Evolutionary conservation across 2,888 invertebrate species (phyloP).

Genomic region (Thyatira batis): DNA sequence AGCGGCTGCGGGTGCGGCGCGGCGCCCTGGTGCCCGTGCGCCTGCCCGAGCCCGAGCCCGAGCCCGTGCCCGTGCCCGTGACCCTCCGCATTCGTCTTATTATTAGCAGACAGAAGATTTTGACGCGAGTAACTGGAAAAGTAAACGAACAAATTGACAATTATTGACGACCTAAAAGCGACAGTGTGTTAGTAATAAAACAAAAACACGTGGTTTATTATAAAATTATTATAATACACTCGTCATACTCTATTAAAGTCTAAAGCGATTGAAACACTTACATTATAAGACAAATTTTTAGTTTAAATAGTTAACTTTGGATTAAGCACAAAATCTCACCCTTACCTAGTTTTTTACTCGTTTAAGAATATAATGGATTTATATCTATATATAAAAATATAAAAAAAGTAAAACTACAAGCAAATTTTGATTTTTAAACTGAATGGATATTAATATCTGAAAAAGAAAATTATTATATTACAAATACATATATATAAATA

Average conservation of each 20-base stretch:
- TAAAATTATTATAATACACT: slow-evolving; percentile 4
- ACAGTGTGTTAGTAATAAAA: background rate
- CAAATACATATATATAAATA: slow-evolving; percentile 25
- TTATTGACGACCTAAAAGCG: background rate
- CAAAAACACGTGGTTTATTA: slow-evolving; percentile 5
- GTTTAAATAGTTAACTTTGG: slow-evolving; percentile 3
- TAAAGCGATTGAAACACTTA: background rate
- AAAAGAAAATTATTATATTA: slow-evolving; percentile 51
- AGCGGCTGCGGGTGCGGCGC: slow-evolving; percentile 67
- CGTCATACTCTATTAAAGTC: background rate
- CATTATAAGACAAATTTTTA: too few species aligned
- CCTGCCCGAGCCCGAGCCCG: slow-evolving; percentile 54
- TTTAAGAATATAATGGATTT: slow-evolving; percentile 17
- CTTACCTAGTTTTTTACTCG: slow-evolving; percentile 15
- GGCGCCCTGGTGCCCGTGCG: slow-evolving; percentile 59
- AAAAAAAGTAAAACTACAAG: slow-evolving; percentile 28
- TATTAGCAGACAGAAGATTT: slow-evolving; percentile 89
- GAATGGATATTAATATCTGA: slow-evolving; percentile 66
- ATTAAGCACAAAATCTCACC: slow-evolving; percentile 33
- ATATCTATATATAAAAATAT: slow-evolving; percentile 27
- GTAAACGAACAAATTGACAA: slow-evolving; percentile 8
- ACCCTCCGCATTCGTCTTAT: slow-evolving; percentile 87
- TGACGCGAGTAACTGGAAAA: slow-evolving; percentile 92
- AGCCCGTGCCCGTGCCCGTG: slow-evolving; percentile 52
- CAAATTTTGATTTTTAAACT: slow-evolving; percentile 28